Evolutionary conservation across 1,140 invertebrate genomes (phyloP), one percentile per base, ranked within the genome.

Genomic region (Ostrea edulis): DNA sequence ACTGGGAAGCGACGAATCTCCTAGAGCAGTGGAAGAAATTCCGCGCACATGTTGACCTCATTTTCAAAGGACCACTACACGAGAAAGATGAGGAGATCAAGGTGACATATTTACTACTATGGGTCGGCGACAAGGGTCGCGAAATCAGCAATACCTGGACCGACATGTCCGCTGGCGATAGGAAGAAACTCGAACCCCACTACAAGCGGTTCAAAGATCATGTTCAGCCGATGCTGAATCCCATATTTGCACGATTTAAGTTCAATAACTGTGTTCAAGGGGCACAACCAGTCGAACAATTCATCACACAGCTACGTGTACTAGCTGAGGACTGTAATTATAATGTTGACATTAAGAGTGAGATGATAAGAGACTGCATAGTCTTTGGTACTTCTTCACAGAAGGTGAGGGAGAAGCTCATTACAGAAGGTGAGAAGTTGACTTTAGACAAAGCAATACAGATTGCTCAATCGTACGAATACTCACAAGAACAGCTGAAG

Each of bases 401-500:
- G 1, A 89, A 83, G 81, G 85, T 90, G 8, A 44, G 88, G 52
- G 89, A 90, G 71, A 91, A 90, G 83, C 71, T 91, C 9, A 91
- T 90, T 9, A 90, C 90, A 17, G 85, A 91, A 87, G 85, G 90
- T 11, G 89, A 89, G 35, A 85, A 87, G 55, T 29, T 90, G 3
- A 88, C 90, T 0, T 54, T 91, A 11, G 87, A 88, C 8, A 89
- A 90, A 68, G 88, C 89, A 0, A 84, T 90, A 8, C 86, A 91
- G 51, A 89, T 89, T 54, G 53, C 25, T 8, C 88, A 90, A 82
- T 58, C 22, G 4, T 83, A 68, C 20, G 88, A 91, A 83, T 89
- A n/a, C n/a, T n/a, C n/a, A n/a, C n/a, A n/a, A n/a, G n/a, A n/a
- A n/a, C n/a, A n/a, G n/a, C n/a, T n/a, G n/a, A n/a, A n/a, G n/a